A percentile compares a stretch with the other conserved stretches of the same genome.
Evolutionary conservation across 2,888 invertebrate species (phyloP).

Genomic region (Fragum fragum): DNA sequence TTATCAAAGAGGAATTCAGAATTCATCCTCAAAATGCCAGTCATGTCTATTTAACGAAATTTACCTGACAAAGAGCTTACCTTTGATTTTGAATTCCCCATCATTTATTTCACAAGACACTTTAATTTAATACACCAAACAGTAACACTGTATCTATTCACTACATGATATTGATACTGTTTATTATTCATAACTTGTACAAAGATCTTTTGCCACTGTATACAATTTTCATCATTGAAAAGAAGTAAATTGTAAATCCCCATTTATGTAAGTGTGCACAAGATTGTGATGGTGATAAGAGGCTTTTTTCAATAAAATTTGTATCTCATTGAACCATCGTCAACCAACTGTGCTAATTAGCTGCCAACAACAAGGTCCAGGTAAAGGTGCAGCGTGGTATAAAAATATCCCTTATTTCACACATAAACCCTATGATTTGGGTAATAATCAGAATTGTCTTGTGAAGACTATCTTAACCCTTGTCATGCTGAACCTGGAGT

Average conservation of each 20-base stretch:
- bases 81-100: slow-evolving; percentile 2
- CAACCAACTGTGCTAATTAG: not conserved
- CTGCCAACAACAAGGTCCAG: too few relatives aligned
- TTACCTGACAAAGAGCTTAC: not conserved
- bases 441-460: too few relatives aligned
- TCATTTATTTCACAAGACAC: not conserved
- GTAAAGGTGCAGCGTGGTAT: too few relatives aligned
- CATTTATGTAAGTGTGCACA: not conserved
- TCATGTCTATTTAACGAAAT: too few relatives aligned
- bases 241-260: not conserved
- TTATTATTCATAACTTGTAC: slow-evolving; percentile 6
- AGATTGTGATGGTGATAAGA: not conserved
- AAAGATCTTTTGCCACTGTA: not conserved
- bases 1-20: too few relatives aligned
- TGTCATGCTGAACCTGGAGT: too few relatives aligned
- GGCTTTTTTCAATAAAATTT: not conserved
- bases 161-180: not conserved
- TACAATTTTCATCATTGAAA: too few relatives aligned
- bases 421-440: too few relatives aligned
- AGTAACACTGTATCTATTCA: not conserved
- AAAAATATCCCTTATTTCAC: too few relatives aligned
- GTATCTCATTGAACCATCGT: not conserved
- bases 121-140: not conserved
- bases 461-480: too few relatives aligned
- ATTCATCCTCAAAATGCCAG: too few relatives aligned